These are phyloP conservation scores for Scaptomyza flava DNA, from an alignment of 2,888 invertebrate genomes.

Conservation along the genomic window DNA sequence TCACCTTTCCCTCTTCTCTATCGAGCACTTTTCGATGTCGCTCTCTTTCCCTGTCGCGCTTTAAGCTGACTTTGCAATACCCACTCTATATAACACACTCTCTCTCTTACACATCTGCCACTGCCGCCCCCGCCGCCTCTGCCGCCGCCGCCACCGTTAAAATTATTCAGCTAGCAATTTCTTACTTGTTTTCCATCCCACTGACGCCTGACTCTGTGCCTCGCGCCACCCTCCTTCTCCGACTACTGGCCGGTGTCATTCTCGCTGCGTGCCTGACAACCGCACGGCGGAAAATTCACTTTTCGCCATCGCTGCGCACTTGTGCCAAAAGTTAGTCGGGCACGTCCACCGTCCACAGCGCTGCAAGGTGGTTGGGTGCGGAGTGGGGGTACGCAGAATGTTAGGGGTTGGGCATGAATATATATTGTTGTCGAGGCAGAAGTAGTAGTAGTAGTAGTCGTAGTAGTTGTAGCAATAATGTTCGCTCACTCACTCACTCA, in stretches of 20 bases:
- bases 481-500: slow-evolving; percentile 30
- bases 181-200: slow-evolving; percentile 44
- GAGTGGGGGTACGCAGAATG: slow-evolving; percentile 3
- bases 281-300: slow-evolving; percentile 80
- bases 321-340: slow-evolving; percentile 81
- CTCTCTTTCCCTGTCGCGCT: slow-evolving; percentile 34
- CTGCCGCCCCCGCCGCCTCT: slow-evolving; percentile 5
- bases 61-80: slow-evolving; percentile 58
- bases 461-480: slow-evolving; percentile 30
- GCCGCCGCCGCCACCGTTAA: slow-evolving; percentile 27
- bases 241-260: slow-evolving; percentile 46
- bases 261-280: slow-evolving; percentile 66
- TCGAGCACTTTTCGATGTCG: slow-evolving; percentile 9
- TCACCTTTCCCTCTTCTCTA: not conserved
- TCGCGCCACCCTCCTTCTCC: not conserved
- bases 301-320: slow-evolving; percentile 80
- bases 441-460: not conserved
- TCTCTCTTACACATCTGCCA: slow-evolving; percentile 19
- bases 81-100: slow-evolving; percentile 8
- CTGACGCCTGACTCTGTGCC: not conserved
- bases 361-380: slow-evolving; percentile 30
- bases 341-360: slow-evolving; percentile 57
- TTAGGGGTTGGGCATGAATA: slow-evolving; percentile 7
- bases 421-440: not conserved
- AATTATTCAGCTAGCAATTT: slow-evolving; percentile 73